Evolutionary conservation across 2,797 vertebrate species (phyloP).

Genomic region (Synaphobranchus kaupii): DNA sequence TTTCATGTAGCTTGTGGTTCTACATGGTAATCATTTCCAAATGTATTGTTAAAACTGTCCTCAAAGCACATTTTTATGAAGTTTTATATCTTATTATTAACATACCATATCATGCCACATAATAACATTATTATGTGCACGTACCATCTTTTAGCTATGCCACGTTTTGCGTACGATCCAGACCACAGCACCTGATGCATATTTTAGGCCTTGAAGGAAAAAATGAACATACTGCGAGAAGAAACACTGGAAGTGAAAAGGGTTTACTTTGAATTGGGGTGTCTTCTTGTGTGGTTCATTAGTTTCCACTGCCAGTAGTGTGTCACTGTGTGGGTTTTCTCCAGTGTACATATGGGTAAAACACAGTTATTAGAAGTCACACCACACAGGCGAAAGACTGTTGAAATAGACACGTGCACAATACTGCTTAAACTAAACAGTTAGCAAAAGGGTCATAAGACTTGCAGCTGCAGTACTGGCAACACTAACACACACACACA

Average conservation of each 20-base stretch:
- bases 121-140: constrained; percentile 23
- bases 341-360: background rate
- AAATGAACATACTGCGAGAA: background rate
- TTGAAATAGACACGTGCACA: background rate
- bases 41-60: constrained; percentile 53
- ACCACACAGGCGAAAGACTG: background rate
- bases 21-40: constrained; percentile 50
- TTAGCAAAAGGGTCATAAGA: background rate
- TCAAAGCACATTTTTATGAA: background rate
- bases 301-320: background rate
- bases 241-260: background rate
- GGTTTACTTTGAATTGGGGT: background rate
- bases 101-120: constrained; percentile 48
- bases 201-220: background rate
- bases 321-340: background rate
- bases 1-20: constrained; percentile 24
- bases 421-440: background rate
- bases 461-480: background rate
- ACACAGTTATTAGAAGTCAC: background rate
- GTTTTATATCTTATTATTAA: constrained; percentile 5
- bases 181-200: background rate
- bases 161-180: constrained; percentile 50
- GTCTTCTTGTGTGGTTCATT: background rate
- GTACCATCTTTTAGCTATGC: constrained; percentile 37
- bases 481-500: no score